Evolutionary conservation across 2,113 vertebrate genomes (phyloP).

Genomic region (Prionailurus bengalensis): DNA sequence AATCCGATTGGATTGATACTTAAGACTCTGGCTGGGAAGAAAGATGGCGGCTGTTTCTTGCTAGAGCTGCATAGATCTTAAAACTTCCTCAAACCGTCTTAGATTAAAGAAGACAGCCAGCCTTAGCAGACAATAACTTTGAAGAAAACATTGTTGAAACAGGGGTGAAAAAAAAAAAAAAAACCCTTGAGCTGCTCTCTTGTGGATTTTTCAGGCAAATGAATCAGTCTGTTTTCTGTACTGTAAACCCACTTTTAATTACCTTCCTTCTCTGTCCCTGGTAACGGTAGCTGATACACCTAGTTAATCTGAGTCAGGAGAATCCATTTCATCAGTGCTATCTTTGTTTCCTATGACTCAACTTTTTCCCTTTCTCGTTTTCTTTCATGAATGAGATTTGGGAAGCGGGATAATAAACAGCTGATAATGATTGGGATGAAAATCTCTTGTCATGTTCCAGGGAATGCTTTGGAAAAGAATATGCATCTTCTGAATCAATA

Average conservation of each 20-base stretch:
- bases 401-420: conserved; percentile 62
- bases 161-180: neutral
- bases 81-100: neutral
- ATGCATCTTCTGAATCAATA: conserved; percentile 64
- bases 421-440: conserved; percentile 55
- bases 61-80: neutral
- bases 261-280: neutral
- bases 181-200: neutral
- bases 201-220: conserved; percentile 50
- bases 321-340: conserved; percentile 49
- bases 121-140: neutral
- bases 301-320: conserved; percentile 38
- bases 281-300: neutral
- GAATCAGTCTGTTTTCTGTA: conserved; percentile 57
- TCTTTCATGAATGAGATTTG: conserved; percentile 67
- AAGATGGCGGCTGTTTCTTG: neutral
- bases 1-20: neutral
- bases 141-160: neutral
- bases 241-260: conserved; percentile 36
- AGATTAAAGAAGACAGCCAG: neutral
- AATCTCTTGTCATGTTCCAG: conserved; percentile 51
- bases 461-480: conserved; percentile 67
- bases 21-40: neutral
- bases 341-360: conserved; percentile 69
- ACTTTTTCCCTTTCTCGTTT: conserved; percentile 70